phyloP scores from a whole-genome alignment of 2,113 vertebrate species.

The Carollia perspicillata region DNA sequence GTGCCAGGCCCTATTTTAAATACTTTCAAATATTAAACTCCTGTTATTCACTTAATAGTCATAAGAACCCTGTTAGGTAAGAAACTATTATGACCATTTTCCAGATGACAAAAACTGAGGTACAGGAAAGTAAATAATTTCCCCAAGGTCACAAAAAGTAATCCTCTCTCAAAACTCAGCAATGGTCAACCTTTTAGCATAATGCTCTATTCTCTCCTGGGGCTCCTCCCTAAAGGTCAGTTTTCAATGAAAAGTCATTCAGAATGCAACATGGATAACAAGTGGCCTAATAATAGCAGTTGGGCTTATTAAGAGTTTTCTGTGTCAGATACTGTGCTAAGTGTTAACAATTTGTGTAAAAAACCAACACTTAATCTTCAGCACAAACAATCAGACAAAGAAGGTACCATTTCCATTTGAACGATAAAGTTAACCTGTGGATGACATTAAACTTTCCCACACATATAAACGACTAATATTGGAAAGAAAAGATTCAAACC shows the following conservation, averaged over 20 bases:
- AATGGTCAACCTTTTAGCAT: background rate
- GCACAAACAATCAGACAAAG: background rate
- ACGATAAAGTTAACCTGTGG: background rate
- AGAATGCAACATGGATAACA: background rate
- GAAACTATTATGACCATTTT: background rate
- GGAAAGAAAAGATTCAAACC: background rate
- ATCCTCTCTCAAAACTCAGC: background rate
- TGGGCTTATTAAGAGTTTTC: background rate
- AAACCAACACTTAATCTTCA: background rate
- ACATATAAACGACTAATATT: background rate
- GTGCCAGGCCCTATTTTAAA: background rate
- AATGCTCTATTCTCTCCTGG: background rate
- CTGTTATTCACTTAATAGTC: background rate
- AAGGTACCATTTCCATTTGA: background rate
- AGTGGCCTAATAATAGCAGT: background rate
- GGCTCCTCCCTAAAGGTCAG: background rate
- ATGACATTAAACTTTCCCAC: background rate
- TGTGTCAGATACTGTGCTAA: background rate
- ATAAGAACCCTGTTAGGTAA: background rate
- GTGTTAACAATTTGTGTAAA: background rate
- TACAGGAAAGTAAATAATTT: background rate
- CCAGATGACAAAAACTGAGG: background rate
- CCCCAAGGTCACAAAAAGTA: background rate
- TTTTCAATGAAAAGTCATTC: conserved; percentile 1
- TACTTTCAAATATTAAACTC: background rate